Base-by-base conservation (phyloP, 2,113 vertebrate species). In the Gorilla gorilla region DNA sequence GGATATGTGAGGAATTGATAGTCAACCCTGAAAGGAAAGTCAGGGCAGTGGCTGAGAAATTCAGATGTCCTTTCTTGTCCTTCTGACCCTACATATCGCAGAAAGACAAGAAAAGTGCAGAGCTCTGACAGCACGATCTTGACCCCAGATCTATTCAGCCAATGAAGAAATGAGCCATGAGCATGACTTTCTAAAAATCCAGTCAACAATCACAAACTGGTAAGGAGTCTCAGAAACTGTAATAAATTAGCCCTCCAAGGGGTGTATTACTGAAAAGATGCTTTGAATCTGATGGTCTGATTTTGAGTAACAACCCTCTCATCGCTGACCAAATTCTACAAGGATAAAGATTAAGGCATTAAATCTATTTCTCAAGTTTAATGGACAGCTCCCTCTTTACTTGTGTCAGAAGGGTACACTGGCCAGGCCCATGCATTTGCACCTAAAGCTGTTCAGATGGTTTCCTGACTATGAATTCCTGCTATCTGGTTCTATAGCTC, bases 221-320 rank as follows among this genome's bases (percentile, higher is more conserved):
- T 70, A 91, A 85, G 78, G 59, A 59, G 32, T 61, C 84, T 80
- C 81, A 90, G 82, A 89, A 88, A 88, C 40, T 30, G 27, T 66
- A 92, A 87, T 50, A 92, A 94, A 83, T 87, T 72, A 93, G 92
- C 40, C 50, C 95, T 79, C 30, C 5, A 75, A 57, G 27, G 75
- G n/a, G 13, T 78, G 48, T 84, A 38, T 68, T 89, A 84, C 76
- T 93, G n/a, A 90, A 82, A 89, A 85, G 61, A 84, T 45, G 32
- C 66, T 70, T 57, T 90, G 35, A 72, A 64, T 95, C 30, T 25
- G 32, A 73, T 27, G 18, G 70, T 50, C 40, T 97, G 43, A 91
- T 93, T 94, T 89, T 27, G 35, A 82, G 59, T 45, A 88, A 95
- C 59, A 90, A 94, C 87, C 3, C 52, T 78, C 30, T 91, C 55